Percentiles rank a stretch among this genome's conserved stretches.
phyloP scores from a whole-genome alignment of 92 coral and sea anemone genomes.

The Galaxea fascicularis region DNA sequence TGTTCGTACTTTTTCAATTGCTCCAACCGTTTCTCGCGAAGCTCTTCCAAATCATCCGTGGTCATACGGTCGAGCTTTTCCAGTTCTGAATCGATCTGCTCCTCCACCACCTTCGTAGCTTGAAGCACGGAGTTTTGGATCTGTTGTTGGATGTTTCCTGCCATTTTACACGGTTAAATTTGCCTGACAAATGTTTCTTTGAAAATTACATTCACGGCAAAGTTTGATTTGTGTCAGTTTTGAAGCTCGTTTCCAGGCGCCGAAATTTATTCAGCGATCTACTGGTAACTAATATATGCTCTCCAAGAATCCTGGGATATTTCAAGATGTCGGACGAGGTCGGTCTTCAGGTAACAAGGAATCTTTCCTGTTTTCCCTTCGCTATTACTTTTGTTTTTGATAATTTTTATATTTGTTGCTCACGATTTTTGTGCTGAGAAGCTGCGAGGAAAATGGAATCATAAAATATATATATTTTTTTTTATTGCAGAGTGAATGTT shows the following conservation, averaged over 20 bases:
- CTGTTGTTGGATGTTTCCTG: constrained; percentile 72
- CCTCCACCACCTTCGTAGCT: constrained; percentile 91
- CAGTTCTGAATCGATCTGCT: constrained; percentile 95
- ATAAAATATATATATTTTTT: background rate
- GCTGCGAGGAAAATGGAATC: background rate
- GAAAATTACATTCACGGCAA: background rate
- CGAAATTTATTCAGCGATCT: constrained; percentile 58
- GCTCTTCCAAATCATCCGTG: constrained; percentile 88
- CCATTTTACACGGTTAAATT: constrained; percentile 40
- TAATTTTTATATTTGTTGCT: background rate
- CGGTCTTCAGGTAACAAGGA: too few relatives aligned
- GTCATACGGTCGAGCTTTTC: constrained; percentile 90
- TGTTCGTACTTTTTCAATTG: constrained; percentile 92
- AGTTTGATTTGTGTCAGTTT: constrained; percentile 37
- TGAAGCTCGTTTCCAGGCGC: constrained; percentile 80
- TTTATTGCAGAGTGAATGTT: background rate
- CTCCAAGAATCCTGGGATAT: constrained; percentile 53
- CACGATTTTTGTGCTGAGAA: background rate
- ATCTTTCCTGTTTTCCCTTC: background rate
- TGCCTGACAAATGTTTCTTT: background rate
- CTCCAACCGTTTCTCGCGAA: constrained; percentile 92
- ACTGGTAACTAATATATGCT: constrained; percentile 50
- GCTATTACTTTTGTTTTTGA: background rate
- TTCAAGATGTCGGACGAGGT: constrained; percentile 78
- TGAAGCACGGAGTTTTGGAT: constrained; percentile 88